phyloP scores from a whole-genome alignment of 1,140 invertebrate species.

The Euwallacea fornicatus region DNA sequence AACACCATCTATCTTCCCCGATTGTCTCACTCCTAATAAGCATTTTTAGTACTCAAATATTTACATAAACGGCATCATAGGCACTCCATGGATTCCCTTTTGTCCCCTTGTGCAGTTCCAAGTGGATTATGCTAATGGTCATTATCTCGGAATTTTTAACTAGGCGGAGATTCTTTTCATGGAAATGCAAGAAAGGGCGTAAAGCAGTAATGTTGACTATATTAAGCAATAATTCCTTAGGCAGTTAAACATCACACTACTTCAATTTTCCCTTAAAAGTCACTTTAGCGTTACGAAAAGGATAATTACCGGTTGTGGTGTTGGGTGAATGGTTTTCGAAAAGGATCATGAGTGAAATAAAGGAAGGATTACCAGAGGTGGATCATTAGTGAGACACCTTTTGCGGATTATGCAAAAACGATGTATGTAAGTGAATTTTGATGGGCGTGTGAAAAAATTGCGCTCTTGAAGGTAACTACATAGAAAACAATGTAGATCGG shows the following conservation, averaged over 20 bases:
- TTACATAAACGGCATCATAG: conserved; percentile 37
- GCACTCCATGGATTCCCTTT: conserved; percentile 22
- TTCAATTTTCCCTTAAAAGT: conserved; percentile 7
- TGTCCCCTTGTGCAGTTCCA: conserved; percentile 33
- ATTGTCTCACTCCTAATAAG: conserved; percentile 38
- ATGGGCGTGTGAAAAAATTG: conserved; percentile 41
- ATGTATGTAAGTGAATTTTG: conserved; percentile 17
- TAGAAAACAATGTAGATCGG: too few species aligned
- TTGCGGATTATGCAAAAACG: conserved; percentile 40
- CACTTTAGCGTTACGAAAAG: conserved; percentile 20
- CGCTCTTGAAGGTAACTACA: too few species aligned
- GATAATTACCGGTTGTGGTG: conserved; percentile 29
- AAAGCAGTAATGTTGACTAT: not conserved
- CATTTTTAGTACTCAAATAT: conserved; percentile 39
- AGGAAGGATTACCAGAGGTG: conserved; percentile 33
- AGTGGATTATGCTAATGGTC: conserved; percentile 39
- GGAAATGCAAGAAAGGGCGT: not conserved
- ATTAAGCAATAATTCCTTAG: not conserved
- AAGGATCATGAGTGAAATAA: conserved; percentile 31
- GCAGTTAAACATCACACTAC: not conserved
- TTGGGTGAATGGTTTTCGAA: conserved; percentile 4
- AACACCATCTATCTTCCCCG: conserved; percentile 35
- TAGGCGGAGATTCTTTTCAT: not conserved
- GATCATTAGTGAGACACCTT: conserved; percentile 39
- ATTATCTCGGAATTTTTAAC: not conserved